A percentile compares a stretch with the other conserved stretches of the same genome.
Conservation (phyloP, 2,888 invertebrate genomes). For the Anaspis maculata region DNA sequence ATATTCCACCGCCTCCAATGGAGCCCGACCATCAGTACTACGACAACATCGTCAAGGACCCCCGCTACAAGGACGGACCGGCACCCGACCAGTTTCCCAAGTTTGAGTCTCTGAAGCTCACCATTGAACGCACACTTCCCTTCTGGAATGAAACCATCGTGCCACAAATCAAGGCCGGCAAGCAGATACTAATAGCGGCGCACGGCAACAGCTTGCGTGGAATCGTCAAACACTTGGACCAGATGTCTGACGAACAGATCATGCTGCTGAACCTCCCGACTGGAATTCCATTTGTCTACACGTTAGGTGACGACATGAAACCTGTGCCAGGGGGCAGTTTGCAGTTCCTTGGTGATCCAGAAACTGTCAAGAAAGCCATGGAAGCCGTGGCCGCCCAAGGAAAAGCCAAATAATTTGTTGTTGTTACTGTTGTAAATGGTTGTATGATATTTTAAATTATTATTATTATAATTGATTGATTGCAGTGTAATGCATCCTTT, state of each 20-base stretch:
- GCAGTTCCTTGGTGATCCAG: conserved; percentile 71
- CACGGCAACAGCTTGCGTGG: conserved; percentile 85
- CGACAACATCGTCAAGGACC: conserved; percentile 68
- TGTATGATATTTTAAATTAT: no score
- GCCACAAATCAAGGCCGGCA: conserved; percentile 76
- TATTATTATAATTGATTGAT: no score
- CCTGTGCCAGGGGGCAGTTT: conserved; percentile 55
- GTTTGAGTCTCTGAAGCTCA: conserved; percentile 77
- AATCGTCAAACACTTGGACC: conserved; percentile 69
- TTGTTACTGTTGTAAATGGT: no score
- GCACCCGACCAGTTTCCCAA: conserved; percentile 72
- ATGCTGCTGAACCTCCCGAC: conserved; percentile 71
- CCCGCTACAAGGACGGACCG: conserved; percentile 60
- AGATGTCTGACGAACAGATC: conserved; percentile 61
- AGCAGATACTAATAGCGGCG: conserved; percentile 74
- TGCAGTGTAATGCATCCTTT: no score
- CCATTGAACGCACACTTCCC: conserved; percentile 77
- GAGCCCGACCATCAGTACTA: conserved; percentile 70
- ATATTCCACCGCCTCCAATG: conserved; percentile 79
- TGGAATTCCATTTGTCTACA: conserved; percentile 73
- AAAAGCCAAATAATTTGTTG: conserved; percentile 54
- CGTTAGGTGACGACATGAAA: conserved; percentile 60
- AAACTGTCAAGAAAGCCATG: conserved; percentile 68
- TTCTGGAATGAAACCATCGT: conserved; percentile 86
- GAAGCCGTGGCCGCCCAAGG: conserved; percentile 72